Conservation (phyloP, 2,113 vertebrate species). For the Platanista minor region DNA sequence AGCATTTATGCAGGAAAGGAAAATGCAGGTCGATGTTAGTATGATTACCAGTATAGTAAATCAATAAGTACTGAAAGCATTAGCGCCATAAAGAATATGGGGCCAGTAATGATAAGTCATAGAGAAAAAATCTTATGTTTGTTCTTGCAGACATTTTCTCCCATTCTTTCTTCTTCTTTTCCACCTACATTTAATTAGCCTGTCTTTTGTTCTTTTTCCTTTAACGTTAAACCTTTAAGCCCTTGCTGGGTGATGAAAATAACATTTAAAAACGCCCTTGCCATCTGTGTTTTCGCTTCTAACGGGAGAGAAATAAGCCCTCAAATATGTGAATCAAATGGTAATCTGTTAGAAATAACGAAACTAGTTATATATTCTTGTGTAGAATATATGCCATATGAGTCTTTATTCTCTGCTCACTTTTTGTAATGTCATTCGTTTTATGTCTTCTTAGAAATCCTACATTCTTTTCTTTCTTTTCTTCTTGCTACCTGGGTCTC, state of each 20-base stretch:
- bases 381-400: neutral
- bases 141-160: neutral
- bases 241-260: conserved; percentile 28
- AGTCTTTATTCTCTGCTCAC: neutral
- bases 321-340: neutral
- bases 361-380: neutral
- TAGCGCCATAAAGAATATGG: conserved; percentile 41
- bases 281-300: neutral
- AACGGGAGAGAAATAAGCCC: conserved; percentile 46
- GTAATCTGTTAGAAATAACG: neutral
- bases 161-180: neutral
- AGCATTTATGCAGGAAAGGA: conserved; percentile 34
- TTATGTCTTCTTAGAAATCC: neutral
- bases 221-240: neutral
- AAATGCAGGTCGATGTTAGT: conserved; percentile 40
- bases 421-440: neutral
- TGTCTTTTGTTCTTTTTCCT: neutral
- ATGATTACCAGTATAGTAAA: conserved; percentile 65
- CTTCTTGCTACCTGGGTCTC: neutral
- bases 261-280: conserved; percentile 25
- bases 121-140: conserved; percentile 33
- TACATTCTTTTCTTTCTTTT: neutral
- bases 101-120: conserved; percentile 35
- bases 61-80: conserved; percentile 63
- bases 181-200: neutral